Base-by-base conservation (phyloP, 2,113 vertebrate species). In the Neolamprologus brichardi region DNA sequence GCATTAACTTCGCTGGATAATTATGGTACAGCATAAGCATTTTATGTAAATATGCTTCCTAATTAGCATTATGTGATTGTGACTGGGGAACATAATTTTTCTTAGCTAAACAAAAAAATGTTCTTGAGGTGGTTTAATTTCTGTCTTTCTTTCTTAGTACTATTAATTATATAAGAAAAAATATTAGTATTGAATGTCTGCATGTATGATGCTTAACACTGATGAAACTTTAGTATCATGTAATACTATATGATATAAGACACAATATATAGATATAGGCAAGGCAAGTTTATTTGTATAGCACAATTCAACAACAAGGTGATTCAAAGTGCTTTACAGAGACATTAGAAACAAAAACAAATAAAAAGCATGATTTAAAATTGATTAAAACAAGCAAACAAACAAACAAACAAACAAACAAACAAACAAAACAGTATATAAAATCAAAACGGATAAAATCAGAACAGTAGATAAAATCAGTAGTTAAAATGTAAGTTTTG, bases 1-100 rank as follows among this genome's bases (percentile, higher is more conserved):
- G 75, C 83, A 91, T 92, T 90, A 44, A 89, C 88, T 91, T 84
- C 15, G 56, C 67, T 6, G 77, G 86, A 60, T 93, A 93, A 91
- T 94, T 94, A 83, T 77, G 15, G 64, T 87, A 84, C 91, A 83
- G 62, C 11, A 11, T 86, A 84, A 88, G 91, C 86, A 87, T 87
- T 91, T 84, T 84, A 90, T 90, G 89, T 87, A 84, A 90, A 90
- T 87, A 62, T 13, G 13, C 28, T 20, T 39, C 28, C 81, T 91
- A 89, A 93, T 94, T 87, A 92, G 67, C 51, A 39, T 83, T 78
- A 83, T 51, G 34, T 83, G 64, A 88, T 44, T 67, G 56, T 44
- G 81, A 88, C 83, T 6, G 51, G 51, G 28, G 39, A 37, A 85
- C 84, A 79, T 83, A 2, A 81, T 60, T 88, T 86, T 79, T 28